Base-by-base conservation (phyloP, 2,797 vertebrate genomes). In the Myotis vivesi region DNA sequence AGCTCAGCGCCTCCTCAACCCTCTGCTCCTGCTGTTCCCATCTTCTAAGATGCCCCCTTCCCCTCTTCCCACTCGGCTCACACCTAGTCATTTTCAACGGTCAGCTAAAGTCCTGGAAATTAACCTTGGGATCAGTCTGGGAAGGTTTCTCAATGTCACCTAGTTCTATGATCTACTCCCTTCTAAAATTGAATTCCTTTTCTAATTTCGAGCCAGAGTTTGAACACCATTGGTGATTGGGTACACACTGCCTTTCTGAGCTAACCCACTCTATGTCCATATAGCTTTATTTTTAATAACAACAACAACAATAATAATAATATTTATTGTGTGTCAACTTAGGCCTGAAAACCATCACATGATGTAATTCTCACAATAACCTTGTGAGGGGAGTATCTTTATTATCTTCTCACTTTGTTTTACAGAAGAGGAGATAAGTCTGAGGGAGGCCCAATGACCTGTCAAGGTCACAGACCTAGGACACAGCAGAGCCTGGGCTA, bases 181-280 rank as follows among this genome's bases (percentile, higher is more conserved):
- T 69, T 85, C 28, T 71, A 66, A 66, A 71, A 85, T 13, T 6
- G 46, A 77, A 73, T 90, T 55, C 69, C 62, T 89, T 53, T 46
- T 53, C 8, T 19, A 84, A 36, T 49, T 79, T 36, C 2, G 30
- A 81, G 38, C 25, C 44, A 79, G 62, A 11, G 30, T 38, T 79
- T 36, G 22, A 69, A 68, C 9, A 66, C 28, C 17, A 41, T 0
- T 72, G 36, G 19, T 82, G 64, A 86, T n/a, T 59, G 36, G 41
- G 25, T 71, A 72, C 28, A 62, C 46, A 20, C 11, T 51, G 15
- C 38, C 49, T 86, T 30, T 68, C 83, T 30, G n/a, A 44, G 69
- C 30, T 25, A 69, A 91, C 46, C 57, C 68, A 33, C 33, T 80
- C 19, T 20, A 53, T 23, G 33, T 62, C 69, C 17, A 10, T 20